Evolutionary conservation across 2,797 vertebrate species (phyloP), one percentile per base, ranked within the genome.

Genomic region (Platalea minor): DNA sequence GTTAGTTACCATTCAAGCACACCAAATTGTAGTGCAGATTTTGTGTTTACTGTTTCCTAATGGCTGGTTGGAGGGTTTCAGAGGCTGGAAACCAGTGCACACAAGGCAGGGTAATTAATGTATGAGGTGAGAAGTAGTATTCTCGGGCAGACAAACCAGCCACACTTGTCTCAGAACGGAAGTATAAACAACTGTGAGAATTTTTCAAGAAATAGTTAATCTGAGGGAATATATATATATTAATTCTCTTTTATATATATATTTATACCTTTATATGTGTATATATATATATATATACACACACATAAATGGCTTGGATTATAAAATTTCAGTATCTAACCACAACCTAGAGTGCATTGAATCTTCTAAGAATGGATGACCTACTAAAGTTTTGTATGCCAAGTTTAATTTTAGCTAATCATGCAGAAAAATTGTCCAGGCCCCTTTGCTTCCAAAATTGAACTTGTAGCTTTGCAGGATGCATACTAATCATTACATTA

Each of bases 321-420:
- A 73, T 31, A 69, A 19, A 76, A 41, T 75, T 72, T 72, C 24
- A 57, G 5, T 80, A 67, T 37, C 18, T 83, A 84, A 59, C 17
- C 12, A 64, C 7, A 88, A 57, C 1, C 4, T 64, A 28, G 93
- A 85, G 9, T 50, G 6, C 37, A 46, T 35, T 72, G n/a, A 90
- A 37, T n/a, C 31, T 54, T 92, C 23, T 61, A 77, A 88, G 53
- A 83, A 89, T 53, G 72, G n/a, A 72, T 68, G 76, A 91, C 43
- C 73, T 86, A 84, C 54, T 90, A 81, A 95, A 83, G n/a, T 82
- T 90, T 75, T 3, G 0, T 53, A 26, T 48, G 45, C 13, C 5
- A 39, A 84, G 19, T 65, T 88, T 90, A 89, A 88, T 86, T 93
- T 95, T 86, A 95, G 33, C 28, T 88, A 88, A 88, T 91, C 31